phyloP scores from a whole-genome alignment of 2,888 invertebrate genomes.

The Oxyteleia sp. region DNA sequence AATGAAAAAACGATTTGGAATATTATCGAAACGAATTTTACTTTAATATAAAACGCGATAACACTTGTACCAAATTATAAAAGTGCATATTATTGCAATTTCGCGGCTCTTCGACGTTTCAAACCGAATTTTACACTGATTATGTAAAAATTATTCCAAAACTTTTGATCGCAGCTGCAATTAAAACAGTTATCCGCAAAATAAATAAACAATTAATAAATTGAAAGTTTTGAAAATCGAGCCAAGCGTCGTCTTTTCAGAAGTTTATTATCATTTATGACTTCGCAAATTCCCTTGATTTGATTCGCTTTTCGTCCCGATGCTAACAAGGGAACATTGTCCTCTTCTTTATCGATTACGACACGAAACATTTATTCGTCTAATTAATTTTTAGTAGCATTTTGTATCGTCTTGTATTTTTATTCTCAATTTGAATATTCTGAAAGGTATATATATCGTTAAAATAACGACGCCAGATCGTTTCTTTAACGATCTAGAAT shows the following conservation, averaged over 20 bases:
- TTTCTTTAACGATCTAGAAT: too few relatives aligned
- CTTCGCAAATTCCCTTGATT: slow-evolving; percentile 27
- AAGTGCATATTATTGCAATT: slow-evolving; percentile 30
- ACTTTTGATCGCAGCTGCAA: neutral
- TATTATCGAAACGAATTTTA: slow-evolving; percentile 33
- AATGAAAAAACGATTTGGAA: slow-evolving; percentile 14
- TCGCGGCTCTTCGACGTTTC: slow-evolving; percentile 3
- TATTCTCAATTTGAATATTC: too few relatives aligned
- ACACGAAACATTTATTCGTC: neutral
- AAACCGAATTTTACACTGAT: slow-evolving; percentile 22
- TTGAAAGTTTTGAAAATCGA: slow-evolving; percentile 15
- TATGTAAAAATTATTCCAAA: slow-evolving; percentile 23
- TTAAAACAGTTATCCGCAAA: neutral
- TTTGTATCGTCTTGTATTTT: neutral
- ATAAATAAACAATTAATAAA: slow-evolving; percentile 17
- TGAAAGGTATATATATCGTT: too few relatives aligned
- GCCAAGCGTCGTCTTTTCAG: neutral
- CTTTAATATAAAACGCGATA: slow-evolving; percentile 28
- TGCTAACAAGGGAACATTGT: slow-evolving; percentile 24
- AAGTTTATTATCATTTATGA: slow-evolving; percentile 30
- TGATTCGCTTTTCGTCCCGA: slow-evolving; percentile 5
- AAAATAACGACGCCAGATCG: too few relatives aligned
- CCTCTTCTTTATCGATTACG: slow-evolving; percentile 7
- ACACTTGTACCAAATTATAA: slow-evolving; percentile 35
- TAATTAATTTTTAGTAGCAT: neutral